Percentiles rank a stretch among this genome's conserved stretches.
Conservation (phyloP, 2,888 invertebrate species). For the Lepidonotus clava region DNA sequence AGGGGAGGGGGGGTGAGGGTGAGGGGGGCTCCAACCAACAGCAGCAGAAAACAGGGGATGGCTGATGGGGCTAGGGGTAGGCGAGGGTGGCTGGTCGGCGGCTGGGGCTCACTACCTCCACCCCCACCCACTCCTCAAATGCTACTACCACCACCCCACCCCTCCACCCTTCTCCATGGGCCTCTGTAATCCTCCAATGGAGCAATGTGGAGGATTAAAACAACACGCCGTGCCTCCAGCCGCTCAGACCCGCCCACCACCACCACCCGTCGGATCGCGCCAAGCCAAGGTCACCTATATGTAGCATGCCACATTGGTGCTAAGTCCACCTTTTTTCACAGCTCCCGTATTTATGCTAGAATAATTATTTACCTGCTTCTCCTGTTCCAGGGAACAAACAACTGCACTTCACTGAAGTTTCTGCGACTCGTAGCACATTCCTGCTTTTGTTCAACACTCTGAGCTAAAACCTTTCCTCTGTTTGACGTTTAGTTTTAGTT, state of each 20-base stretch:
- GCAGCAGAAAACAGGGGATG: neutral
- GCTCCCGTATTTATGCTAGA: no score
- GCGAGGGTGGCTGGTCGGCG: neutral
- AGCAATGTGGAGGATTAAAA: constrained; percentile 29
- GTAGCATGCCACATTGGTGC: neutral
- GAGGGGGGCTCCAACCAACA: neutral
- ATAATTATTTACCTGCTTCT: no score
- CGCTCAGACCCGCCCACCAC: neutral
- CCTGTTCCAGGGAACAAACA: no score
- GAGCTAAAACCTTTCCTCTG: no score
- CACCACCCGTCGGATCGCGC: neutral
- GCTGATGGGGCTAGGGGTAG: neutral
- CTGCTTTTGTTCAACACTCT: no score
- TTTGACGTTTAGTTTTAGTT: no score
- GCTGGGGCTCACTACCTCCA: neutral
- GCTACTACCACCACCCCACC: neutral
- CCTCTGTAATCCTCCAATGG: constrained; percentile 44
- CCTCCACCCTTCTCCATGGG: no score
- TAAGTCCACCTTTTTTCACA: no score
- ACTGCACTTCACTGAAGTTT: no score
- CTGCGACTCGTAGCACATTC: no score
- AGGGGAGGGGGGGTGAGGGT: neutral
- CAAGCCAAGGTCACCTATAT: constrained; percentile 5
- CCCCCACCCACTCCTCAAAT: neutral
- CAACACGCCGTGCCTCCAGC: constrained; percentile 11